Conservation (phyloP, 2,113 vertebrate genomes). For the Sphaerodactylus townsendi region DNA sequence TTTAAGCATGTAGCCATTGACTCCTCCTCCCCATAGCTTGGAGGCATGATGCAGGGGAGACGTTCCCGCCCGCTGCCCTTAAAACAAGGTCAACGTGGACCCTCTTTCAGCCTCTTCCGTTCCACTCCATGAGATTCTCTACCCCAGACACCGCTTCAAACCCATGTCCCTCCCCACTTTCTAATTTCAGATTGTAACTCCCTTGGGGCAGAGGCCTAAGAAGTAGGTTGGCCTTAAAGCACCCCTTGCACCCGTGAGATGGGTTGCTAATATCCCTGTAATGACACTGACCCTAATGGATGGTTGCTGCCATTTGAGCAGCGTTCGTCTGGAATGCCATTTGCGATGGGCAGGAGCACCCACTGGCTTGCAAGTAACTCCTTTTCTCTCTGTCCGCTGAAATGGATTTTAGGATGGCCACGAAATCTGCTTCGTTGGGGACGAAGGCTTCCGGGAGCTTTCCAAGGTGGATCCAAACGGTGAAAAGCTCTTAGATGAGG, state of each 20-base stretch:
- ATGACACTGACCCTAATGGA: too few species aligned
- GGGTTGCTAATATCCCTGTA: not conserved
- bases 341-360: not conserved
- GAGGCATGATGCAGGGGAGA: too few species aligned
- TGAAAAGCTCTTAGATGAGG: conserved; percentile 84
- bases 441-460: conserved; percentile 90
- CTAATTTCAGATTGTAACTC: not conserved
- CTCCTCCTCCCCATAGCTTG: too few species aligned
- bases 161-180: too few species aligned
- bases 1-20: too few species aligned
- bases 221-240: not conserved
- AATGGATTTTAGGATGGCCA: conserved; percentile 83
- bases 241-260: not conserved
- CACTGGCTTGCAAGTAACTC: not conserved
- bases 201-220: not conserved
- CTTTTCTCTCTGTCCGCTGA: not conserved
- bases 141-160: not conserved
- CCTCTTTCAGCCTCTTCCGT: too few species aligned
- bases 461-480: conserved; percentile 85
- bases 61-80: too few species aligned
- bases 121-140: not conserved
- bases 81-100: too few species aligned
- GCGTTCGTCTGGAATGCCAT: not conserved
- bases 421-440: conserved; percentile 97
- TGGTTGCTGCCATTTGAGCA: not conserved